These are phyloP conservation scores for Zaprionus vittiger DNA, from an alignment of 1,140 invertebrate genomes.

Conservation along the genomic window DNA sequence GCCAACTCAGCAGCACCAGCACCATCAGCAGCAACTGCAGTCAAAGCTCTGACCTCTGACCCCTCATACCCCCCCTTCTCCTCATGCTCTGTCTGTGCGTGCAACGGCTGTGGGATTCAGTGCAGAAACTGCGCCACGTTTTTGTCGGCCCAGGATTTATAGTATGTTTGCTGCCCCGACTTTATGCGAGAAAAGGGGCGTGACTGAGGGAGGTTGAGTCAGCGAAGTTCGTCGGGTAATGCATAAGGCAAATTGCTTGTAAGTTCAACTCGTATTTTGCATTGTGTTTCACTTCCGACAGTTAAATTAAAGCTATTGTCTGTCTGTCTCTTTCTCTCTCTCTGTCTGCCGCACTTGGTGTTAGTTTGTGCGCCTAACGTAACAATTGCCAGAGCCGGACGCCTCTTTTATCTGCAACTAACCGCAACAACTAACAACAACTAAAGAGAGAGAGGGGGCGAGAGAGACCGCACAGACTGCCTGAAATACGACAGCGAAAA, in stretches of 20 bases:
- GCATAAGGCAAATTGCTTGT: conserved; percentile 78
- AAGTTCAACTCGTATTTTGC: conserved; percentile 82
- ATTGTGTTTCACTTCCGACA: conserved; percentile 82
- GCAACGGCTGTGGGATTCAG: conserved; percentile 70
- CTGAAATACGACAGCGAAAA: conserved; percentile 71
- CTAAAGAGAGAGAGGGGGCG: not conserved
- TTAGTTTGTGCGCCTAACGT: conserved; percentile 70
- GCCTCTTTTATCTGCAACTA: conserved; percentile 72
- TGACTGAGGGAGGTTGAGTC: conserved; percentile 18
- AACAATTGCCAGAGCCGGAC: conserved; percentile 69
- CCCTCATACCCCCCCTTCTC: not conserved
- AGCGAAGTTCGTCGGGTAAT: conserved; percentile 44
- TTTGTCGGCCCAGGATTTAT: conserved; percentile 73
- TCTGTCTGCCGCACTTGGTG: conserved; percentile 58
- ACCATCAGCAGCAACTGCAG: conserved; percentile 26
- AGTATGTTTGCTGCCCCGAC: conserved; percentile 58
- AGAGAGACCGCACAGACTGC: conserved; percentile 22
- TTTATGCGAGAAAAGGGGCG: conserved; percentile 66
- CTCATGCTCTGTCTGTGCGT: conserved; percentile 58
- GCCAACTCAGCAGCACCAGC: conserved; percentile 59
- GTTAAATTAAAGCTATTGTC: conserved; percentile 84
- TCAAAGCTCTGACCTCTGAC: conserved; percentile 31
- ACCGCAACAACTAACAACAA: conserved; percentile 48
- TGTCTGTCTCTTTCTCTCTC: conserved; percentile 22
- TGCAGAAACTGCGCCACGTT: conserved; percentile 66